A percentile compares a stretch with the other conserved stretches of the same genome.
Conservation (phyloP, 1,140 invertebrate species). For the Drosophila pectinifera region DNA sequence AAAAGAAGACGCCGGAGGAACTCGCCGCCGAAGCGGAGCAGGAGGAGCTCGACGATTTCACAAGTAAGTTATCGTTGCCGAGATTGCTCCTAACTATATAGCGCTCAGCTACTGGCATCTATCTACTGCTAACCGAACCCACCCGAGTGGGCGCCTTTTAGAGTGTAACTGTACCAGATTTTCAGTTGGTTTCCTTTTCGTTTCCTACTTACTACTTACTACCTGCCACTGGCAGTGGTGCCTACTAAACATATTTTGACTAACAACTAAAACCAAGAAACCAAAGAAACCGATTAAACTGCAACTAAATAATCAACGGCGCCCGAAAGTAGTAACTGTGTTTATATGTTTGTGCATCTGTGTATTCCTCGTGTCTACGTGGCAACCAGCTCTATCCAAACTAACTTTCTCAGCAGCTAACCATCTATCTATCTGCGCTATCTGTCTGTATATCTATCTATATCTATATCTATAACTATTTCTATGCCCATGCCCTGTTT, state of each 20-base stretch:
- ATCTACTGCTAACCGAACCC: conserved; percentile 35
- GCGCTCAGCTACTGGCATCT: conserved; percentile 44
- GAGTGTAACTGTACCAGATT: conserved; percentile 36
- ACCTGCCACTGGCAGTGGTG: conserved; percentile 26
- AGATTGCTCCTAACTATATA: conserved; percentile 13
- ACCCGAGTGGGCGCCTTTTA: conserved; percentile 29
- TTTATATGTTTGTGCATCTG: conserved; percentile 55
- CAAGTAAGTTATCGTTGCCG: conserved; percentile 90
- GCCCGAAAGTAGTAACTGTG: conserved; percentile 65
- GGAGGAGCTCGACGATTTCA: conserved; percentile 98
- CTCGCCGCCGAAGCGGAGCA: conserved; percentile 96
- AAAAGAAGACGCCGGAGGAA: conserved; percentile 99
- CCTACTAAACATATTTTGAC: conserved; percentile 28
- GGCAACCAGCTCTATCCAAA: conserved; percentile 39
- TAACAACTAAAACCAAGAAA: conserved; percentile 35
- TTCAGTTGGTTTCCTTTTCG: conserved; percentile 43
- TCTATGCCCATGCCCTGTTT: conserved; percentile 43
- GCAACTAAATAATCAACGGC: conserved; percentile 39
- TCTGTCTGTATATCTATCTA: conserved; percentile 37
- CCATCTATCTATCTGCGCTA: conserved; percentile 53
- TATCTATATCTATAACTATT: conserved; percentile 42
- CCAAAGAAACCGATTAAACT: conserved; percentile 27
- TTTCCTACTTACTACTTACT: conserved; percentile 16
- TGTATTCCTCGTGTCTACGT: conserved; percentile 55
- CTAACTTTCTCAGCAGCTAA: conserved; percentile 45